A percentile compares a stretch with the other conserved stretches of the same genome.
phyloP scores from a whole-genome alignment of 2,888 invertebrate species.

The Mechanitis messenoides region DNA sequence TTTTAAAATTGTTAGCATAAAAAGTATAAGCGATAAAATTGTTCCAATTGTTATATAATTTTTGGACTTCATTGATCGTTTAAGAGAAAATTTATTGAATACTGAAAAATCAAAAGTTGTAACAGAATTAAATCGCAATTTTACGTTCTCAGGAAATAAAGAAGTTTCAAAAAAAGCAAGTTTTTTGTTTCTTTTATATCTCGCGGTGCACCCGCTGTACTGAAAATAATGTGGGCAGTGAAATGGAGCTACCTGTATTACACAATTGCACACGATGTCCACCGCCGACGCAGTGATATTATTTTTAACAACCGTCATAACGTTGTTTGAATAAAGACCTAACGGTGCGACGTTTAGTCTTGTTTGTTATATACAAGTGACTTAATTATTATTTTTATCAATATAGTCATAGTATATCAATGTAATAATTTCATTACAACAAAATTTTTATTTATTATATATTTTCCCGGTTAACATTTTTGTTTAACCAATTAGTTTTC shows the following conservation, averaged over 20 bases:
- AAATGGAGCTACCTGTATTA: constrained; percentile 48
- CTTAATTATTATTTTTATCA: too few species aligned
- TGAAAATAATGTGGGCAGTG: constrained; percentile 56
- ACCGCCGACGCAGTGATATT: constrained; percentile 28
- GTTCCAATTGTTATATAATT: constrained; percentile 5
- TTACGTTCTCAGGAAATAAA: constrained; percentile 70
- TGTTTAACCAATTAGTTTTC: background rate
- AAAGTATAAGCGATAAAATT: constrained; percentile 9
- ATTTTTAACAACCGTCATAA: constrained; percentile 33
- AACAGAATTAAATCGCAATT: constrained; percentile 72
- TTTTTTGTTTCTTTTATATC: constrained; percentile 59
- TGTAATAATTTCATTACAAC: too few species aligned
- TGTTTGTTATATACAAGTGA: too few species aligned
- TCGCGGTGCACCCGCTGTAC: constrained; percentile 46
- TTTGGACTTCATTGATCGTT: constrained; percentile 9
- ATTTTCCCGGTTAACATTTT: too few species aligned
- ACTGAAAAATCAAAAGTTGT: constrained; percentile 62
- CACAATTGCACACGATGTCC: constrained; percentile 51
- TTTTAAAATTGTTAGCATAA: constrained; percentile 5
- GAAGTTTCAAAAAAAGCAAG: constrained; percentile 66
- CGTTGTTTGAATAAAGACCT: constrained; percentile 15
- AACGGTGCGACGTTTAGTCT: constrained; percentile 8
- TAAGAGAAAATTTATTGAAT: constrained; percentile 59
- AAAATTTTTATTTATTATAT: too few species aligned
- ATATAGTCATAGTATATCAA: too few species aligned